Evolutionary conservation across 2,797 vertebrate species (phyloP).

Genomic region (Microctenopoma stevenorrisi): DNA sequence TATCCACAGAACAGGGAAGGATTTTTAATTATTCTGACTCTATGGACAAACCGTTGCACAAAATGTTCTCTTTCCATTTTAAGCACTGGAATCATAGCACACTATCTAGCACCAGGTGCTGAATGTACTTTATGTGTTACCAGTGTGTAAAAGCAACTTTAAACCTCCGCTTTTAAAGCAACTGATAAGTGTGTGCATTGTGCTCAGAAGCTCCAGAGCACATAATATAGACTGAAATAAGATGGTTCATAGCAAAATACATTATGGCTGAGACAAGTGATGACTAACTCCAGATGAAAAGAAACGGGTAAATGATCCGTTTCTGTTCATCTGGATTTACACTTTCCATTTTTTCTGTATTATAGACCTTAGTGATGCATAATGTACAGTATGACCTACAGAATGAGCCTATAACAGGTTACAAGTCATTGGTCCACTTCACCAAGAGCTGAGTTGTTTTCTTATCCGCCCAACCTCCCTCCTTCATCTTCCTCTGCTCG

Average conservation of each 20-base stretch:
- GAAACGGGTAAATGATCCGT: neutral
- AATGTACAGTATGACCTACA: neutral
- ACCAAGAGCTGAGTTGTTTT: conserved; percentile 21
- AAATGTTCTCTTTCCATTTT: conserved; percentile 18
- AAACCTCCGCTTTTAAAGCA: neutral
- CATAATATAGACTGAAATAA: neutral
- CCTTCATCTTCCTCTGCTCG: conserved; percentile 43
- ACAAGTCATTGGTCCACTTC: conserved; percentile 11
- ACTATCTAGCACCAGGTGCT: too few relatives aligned
- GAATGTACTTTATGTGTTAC: neutral
- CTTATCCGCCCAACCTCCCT: conserved; percentile 11
- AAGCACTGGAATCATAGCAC: neutral
- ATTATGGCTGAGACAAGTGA: neutral
- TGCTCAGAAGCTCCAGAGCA: neutral
- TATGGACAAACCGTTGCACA: neutral
- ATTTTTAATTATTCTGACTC: conserved; percentile 2
- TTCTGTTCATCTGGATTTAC: neutral
- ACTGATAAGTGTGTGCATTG: neutral
- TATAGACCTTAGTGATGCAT: too few relatives aligned
- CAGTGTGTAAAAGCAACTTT: neutral
- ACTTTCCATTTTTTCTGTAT: neutral
- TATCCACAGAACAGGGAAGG: conserved; percentile 10
- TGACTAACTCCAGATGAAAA: neutral
- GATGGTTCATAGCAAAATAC: neutral
- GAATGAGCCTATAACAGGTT: neutral